These are phyloP conservation scores for Xyrauchen texanus DNA, from an alignment of 2,113 vertebrate species.

Conservation along the genomic window DNA sequence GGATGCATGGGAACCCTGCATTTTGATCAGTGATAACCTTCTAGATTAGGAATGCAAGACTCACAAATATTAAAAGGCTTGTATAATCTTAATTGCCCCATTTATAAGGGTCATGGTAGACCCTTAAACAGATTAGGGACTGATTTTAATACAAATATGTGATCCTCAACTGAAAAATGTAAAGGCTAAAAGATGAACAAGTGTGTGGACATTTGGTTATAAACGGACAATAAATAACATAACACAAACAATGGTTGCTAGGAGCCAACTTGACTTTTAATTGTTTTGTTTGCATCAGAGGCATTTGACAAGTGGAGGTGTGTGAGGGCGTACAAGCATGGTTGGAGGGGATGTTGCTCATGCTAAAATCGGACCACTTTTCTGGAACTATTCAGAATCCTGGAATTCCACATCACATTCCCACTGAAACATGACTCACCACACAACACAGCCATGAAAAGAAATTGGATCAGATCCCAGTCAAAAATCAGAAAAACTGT, in stretches of 20 bases:
- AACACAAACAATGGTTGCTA: constrained; percentile 28
- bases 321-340: constrained; percentile 85
- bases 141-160: no score
- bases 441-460: constrained; percentile 85
- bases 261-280: constrained; percentile 78
- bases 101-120: no score
- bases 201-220: no score
- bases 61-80: no score
- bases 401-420: constrained; percentile 84
- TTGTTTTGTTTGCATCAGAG: constrained; percentile 86
- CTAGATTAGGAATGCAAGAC: no score
- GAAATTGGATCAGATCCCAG: constrained; percentile 84
- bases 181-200: no score
- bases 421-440: constrained; percentile 84
- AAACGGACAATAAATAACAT: no score
- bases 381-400: constrained; percentile 66
- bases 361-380: constrained; percentile 68
- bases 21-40: no score
- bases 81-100: no score
- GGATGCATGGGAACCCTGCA: no score
- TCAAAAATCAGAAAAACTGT: constrained; percentile 63
- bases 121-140: no score
- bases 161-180: no score
- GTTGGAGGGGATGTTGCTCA: constrained; percentile 61
- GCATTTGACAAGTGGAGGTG: constrained; percentile 97